Evolutionary conservation across 2,888 invertebrate genomes (phyloP).

Genomic region (Zele albiditarsus): DNA sequence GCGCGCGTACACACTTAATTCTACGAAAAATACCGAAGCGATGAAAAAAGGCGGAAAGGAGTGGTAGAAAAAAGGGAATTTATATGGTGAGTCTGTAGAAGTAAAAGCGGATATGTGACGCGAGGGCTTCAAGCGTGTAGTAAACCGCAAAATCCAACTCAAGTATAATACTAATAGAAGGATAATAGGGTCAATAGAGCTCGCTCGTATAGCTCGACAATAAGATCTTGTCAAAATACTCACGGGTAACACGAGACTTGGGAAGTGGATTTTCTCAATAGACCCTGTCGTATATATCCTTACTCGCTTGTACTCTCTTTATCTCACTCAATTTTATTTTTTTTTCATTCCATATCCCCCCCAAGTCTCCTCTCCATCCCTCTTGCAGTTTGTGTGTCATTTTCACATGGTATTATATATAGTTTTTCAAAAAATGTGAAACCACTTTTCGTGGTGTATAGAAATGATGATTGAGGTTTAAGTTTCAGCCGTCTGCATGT

Average conservation of each 20-base stretch:
- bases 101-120: slow-evolving; percentile 14
- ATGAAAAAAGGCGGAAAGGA: slow-evolving; percentile 27
- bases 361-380: slow-evolving; percentile 27
- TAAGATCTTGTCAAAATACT: slow-evolving; percentile 73
- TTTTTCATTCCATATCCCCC: background rate
- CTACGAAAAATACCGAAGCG: slow-evolving; percentile 17
- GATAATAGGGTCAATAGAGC: slow-evolving; percentile 72
- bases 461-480: slow-evolving; percentile 65
- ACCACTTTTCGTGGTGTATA: slow-evolving; percentile 53
- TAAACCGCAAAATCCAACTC: slow-evolving; percentile 64
- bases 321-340: slow-evolving; percentile 41
- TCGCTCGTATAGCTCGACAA: slow-evolving; percentile 65
- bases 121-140: slow-evolving; percentile 39
- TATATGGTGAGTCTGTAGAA: slow-evolving; percentile 15
- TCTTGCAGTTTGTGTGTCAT: slow-evolving; percentile 34
- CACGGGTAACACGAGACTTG: slow-evolving; percentile 70
- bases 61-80: slow-evolving; percentile 15
- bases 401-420: background rate
- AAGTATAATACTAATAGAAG: slow-evolving; percentile 72
- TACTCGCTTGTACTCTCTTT: slow-evolving; percentile 41
- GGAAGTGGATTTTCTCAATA: slow-evolving; percentile 71
- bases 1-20: background rate
- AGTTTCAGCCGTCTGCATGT: slow-evolving; percentile 59
- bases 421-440: slow-evolving; percentile 66
- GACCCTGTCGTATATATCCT: slow-evolving; percentile 48